Conservation (phyloP, 2,888 invertebrate species). For the Agonopterix arenella region DNA sequence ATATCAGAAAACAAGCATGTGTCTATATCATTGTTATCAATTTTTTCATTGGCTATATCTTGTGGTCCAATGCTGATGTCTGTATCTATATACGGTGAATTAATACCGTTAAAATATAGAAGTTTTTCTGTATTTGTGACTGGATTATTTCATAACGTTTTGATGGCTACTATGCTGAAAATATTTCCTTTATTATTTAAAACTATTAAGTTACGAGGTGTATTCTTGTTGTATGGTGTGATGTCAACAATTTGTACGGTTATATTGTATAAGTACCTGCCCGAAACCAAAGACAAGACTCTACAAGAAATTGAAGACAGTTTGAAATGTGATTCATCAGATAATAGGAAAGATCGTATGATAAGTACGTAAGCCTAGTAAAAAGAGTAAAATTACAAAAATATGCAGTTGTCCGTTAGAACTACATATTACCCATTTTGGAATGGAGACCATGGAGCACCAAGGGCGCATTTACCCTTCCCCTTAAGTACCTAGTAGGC, state of each 20-base stretch:
- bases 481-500: too few relatives aligned
- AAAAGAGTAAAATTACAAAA: too few relatives aligned
- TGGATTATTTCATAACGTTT: neutral
- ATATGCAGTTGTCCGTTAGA: too few relatives aligned
- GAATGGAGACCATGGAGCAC: too few relatives aligned
- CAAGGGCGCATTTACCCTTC: too few relatives aligned
- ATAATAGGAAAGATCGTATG: too few relatives aligned
- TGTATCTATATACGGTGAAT: slow-evolving; percentile 8
- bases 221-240: neutral
- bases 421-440: too few relatives aligned
- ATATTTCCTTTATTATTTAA: slow-evolving; percentile 3
- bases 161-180: slow-evolving; percentile 9
- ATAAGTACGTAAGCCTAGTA: neutral
- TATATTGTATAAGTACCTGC: neutral
- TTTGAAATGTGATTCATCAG: too few relatives aligned
- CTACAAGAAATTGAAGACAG: slow-evolving; percentile 1
- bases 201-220: neutral
- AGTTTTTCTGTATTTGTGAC: slow-evolving; percentile 3
- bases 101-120: slow-evolving; percentile 11
- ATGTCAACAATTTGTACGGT: neutral
- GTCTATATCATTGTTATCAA: slow-evolving; percentile 13
- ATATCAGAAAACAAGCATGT: slow-evolving; percentile 17
- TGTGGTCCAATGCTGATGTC: slow-evolving; percentile 10
- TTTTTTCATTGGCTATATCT: slow-evolving; percentile 6
- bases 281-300: slow-evolving; percentile 5